A percentile compares a stretch with the other conserved stretches of the same genome.
Conservation (phyloP, 2,888 invertebrate species). For the Agrenia bidenticulata region DNA sequence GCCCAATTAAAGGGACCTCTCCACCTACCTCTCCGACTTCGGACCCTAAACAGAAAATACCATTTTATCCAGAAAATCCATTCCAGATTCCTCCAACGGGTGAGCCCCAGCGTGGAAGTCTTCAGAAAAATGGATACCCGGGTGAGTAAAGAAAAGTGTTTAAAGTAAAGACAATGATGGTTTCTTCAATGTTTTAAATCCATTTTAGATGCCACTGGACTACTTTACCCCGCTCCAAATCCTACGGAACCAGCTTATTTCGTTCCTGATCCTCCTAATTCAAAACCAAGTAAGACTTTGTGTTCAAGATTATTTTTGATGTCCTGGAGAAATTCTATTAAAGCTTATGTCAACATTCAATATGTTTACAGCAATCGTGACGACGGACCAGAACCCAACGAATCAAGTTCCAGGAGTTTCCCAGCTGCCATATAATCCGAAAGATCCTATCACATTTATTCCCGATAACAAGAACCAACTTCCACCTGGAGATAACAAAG, state of each 20-base stretch:
- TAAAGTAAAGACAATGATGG: background rate
- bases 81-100: background rate
- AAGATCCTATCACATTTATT: background rate
- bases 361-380: too few species aligned
- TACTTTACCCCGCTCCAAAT: background rate
- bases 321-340: too few species aligned
- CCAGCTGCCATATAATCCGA: background rate
- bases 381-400: background rate
- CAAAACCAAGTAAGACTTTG: conserved; percentile 6
- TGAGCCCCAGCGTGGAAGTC: background rate
- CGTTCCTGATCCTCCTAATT: conserved; percentile 4
- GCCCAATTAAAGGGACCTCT: background rate
- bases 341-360: too few species aligned
- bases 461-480: background rate
- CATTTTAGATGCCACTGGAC: background rate
- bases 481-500: conserved; percentile 6
- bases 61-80: conserved; percentile 9
- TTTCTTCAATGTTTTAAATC: background rate
- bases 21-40: background rate
- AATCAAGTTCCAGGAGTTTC: background rate
- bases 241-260: background rate
- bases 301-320: too few species aligned
- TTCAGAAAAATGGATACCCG: background rate
- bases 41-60: conserved; percentile 1
- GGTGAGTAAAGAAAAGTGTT: background rate